These are phyloP conservation scores for Ips nitidus DNA, from an alignment of 1,140 invertebrate genomes.

Conservation along the genomic window DNA sequence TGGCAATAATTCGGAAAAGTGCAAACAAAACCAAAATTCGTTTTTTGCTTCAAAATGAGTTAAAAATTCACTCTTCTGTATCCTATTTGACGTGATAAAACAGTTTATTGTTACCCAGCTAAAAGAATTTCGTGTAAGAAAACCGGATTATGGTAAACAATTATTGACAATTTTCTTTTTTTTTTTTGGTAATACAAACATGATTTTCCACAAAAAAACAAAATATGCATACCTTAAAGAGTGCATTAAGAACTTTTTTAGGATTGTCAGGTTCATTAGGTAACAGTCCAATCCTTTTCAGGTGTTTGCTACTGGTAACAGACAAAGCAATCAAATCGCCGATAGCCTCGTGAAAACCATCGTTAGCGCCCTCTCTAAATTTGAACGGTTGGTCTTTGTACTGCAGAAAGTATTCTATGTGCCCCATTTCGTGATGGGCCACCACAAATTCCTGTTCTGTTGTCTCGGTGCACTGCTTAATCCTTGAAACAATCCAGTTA, in stretches of 20 bases:
- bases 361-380: conserved; percentile 83
- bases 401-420: conserved; percentile 83
- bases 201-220: neutral
- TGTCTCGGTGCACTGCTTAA: conserved; percentile 85
- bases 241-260: conserved; percentile 40
- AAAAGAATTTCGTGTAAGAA: too few species aligned
- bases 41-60: too few species aligned
- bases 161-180: too few species aligned
- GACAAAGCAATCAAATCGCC: conserved; percentile 86
- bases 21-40: too few species aligned
- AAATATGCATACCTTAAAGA: conserved; percentile 56
- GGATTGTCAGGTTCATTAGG: conserved; percentile 60
- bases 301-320: conserved; percentile 76
- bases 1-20: too few species aligned
- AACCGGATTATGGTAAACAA: too few species aligned
- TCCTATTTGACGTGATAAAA: too few species aligned
- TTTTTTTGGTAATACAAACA: neutral
- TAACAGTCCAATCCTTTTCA: conserved; percentile 73
- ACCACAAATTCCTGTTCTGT: conserved; percentile 73
- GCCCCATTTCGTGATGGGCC: conserved; percentile 88
- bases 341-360: conserved; percentile 91
- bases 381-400: conserved; percentile 75
- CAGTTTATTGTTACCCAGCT: too few species aligned
- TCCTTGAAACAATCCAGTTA: conserved; percentile 57
- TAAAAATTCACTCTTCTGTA: too few species aligned